phyloP scores from a whole-genome alignment of 2,888 invertebrate species.

The Luffia ferchaultella region DNA sequence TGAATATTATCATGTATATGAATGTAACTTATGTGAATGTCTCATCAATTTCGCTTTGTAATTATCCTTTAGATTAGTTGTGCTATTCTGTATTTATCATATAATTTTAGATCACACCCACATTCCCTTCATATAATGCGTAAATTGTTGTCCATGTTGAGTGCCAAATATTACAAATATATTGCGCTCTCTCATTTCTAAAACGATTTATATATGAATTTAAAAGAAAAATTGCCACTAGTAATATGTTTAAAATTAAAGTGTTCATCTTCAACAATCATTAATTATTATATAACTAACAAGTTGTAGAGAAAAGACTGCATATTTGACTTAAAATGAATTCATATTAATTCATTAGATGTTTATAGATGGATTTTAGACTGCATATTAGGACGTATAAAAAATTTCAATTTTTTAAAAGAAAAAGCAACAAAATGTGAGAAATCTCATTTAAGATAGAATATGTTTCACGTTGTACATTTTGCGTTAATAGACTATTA shows the following conservation, averaged over 20 bases:
- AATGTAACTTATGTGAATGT: no score
- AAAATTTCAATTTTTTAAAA: no score
- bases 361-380: background rate
- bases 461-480: no score
- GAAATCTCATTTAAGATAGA: no score
- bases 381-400: no score
- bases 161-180: background rate
- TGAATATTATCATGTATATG: background rate
- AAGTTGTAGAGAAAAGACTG: background rate
- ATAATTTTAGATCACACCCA: background rate
- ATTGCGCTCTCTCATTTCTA: background rate
- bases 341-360: background rate
- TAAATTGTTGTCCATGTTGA: background rate
- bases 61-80: background rate
- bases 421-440: no score
- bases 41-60: background rate
- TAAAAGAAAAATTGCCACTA: background rate
- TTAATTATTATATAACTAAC: background rate
- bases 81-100: background rate
- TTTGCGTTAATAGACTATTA: no score
- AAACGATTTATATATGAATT: background rate
- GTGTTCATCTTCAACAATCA: background rate
- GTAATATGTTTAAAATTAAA: background rate
- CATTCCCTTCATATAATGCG: background rate
- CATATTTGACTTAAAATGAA: background rate